Base-by-base conservation (phyloP, 2,888 invertebrate genomes). In the Synanthedon formicaeformis region DNA sequence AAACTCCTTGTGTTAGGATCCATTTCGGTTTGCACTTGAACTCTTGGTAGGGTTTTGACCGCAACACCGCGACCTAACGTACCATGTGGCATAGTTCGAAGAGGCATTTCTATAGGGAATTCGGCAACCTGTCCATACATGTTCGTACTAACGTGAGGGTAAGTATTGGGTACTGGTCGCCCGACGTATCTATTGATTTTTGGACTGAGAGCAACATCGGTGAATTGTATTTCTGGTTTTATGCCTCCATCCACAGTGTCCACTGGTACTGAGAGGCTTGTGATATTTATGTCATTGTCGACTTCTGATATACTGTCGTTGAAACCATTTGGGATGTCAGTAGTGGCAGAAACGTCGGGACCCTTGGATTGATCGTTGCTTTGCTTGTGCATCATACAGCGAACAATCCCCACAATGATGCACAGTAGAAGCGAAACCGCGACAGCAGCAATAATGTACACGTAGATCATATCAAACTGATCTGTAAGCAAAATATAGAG, bases 221-320 rank as follows among this genome's bases (percentile, higher is more conserved):
- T 71, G 65, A 85, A 85, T 56, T 88, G 86, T 65, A 88, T 81
- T 57, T 87, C 87, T 58, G 81, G 78, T 58, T 86, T 87, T 40
- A 84, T 61, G 53, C 77, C 74, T 1, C 85, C 80, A 60, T 88
- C 83, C 16, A 84, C 83, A 1, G 82, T 73, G 56, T 90, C 91
- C 5, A 91, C 89, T 6, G 92, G 91, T 16, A 91, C 89, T 3
- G 92, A 91, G 40, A 87, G 70, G 40, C 92, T 91, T 51, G 92
- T 92, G 59, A 93, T 90, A 71, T 93, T 93, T 55, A 93, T 93
- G 66, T 94, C 93, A 50, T 92, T 93, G 76, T 94, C 94, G 48
- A 94, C 88, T 82, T 96, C 95, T 64, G 94, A 95, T 80, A 95
- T 93, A 77, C 95, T 94, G 82, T 95, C 95, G 63, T 92, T 92